Base-by-base conservation (phyloP, 2,888 invertebrate species). In the Timandra comae region DNA sequence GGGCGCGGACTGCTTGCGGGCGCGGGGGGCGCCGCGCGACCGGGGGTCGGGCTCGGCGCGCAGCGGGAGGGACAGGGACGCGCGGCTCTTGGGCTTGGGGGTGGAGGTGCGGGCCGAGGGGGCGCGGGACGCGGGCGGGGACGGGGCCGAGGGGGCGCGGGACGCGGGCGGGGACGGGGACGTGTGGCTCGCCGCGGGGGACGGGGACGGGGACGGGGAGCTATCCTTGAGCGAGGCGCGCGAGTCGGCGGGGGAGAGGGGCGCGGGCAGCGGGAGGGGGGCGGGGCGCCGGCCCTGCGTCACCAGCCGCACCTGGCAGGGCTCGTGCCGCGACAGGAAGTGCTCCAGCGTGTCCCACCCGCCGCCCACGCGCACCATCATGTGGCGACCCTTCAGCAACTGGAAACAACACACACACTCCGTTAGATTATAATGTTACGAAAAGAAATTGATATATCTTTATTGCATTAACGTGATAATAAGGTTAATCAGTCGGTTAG, bases 301-400 rank as follows among this genome's bases (percentile, higher is more conserved):
- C 24, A 86, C 86, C 50, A 86, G 81, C 59, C 86, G 86, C 80
- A 91, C 91, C 90, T 94, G 92, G 77, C 94, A 93, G 25, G 95
- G 95, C 75, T 94, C 94, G 82, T 95, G 95, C 43, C 95, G 91
- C 55, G 92, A 90, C 66, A 97, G 88, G 87, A 96, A 96, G 86
- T 96, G 95, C 75, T 96, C 96, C 70, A 97, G 84, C 9, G 96
- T 96, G 85, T 95, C 95, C 96, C 96, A 96, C 45, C 96, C 96
- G 47, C 96, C 97, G 39, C 96, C 97, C 30, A 96, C 96, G 57
- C 97, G 90, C 35, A 97, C 96, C 96, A 97, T 96, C 90, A 96
- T 96, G 87, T 96, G 96, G n/a, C 93, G 90, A 30, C 94, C 95
- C 74, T 95, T 95, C 65, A 96, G 87, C 64, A 95, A 75, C 95